Evolutionary conservation across 2,113 vertebrate species (phyloP), one percentile per base, ranked within the genome.

Genomic region (Oryzias javanicus): DNA sequence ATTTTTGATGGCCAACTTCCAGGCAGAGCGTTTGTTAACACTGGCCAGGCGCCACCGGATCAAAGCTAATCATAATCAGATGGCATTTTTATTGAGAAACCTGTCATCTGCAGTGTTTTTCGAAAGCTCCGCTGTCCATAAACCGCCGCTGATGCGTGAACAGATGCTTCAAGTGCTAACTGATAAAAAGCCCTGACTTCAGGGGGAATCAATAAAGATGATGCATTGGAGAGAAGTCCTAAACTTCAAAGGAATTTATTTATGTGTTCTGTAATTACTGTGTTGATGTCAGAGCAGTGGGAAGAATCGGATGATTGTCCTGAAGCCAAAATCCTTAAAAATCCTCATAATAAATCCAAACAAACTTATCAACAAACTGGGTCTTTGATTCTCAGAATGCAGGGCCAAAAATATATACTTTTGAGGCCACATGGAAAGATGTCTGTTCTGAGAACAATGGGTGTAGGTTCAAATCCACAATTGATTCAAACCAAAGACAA

Each of bases 81-180:
- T 74, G 74, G 55, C 54, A 8, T 73, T 75, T 78, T 78, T 69
- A 69, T 66, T 45, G 64, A 64, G 57, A 51, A 56, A 48, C 56
- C 40, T 18, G 7, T 64, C 55, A 67, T 56, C 55, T 20, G 49
- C 4, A 24, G 52, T 40, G 60, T 68, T 66, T 68, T 50, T 53
- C 25, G 15, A 72, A 82, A 58, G 51, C 67, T 41, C 14, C 1
- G 13, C 48, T 55, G 65, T 76, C 75, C 54, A 60, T 77, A 64
- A 78, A 55, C 2, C 7, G 24, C 51, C 22, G 56, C 47, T 67
- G 14, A 55, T 42, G 57, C 56, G 46, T 27, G 15, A 42, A 70
- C 46, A 49, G 63, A 65, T 52, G 52, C 24, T 41, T 29, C 45
- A 3, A 59, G 48, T 55, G 59, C 55, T 74, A 55, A 74, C 55